These are phyloP conservation scores for Drosophila mojavensis DNA, from an alignment of 1,140 invertebrate species.

Conservation along the genomic window DNA sequence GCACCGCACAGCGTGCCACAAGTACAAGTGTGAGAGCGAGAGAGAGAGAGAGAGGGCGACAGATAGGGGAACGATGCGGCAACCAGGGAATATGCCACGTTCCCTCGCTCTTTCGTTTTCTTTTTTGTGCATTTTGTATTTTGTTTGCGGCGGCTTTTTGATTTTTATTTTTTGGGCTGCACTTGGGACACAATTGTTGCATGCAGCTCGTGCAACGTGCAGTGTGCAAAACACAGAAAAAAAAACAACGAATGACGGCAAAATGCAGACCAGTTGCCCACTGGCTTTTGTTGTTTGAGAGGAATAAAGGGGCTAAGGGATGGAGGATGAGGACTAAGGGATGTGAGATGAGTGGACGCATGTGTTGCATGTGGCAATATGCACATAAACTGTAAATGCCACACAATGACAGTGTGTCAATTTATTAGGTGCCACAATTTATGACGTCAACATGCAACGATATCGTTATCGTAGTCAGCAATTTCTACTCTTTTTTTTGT, in stretches of 20 bases:
- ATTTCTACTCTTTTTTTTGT: slow-evolving; percentile 1
- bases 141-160: slow-evolving; percentile 19
- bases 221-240: background rate
- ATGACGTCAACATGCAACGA: slow-evolving; percentile 55
- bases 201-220: slow-evolving; percentile 50
- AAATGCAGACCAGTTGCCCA: slow-evolving; percentile 14
- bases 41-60: background rate
- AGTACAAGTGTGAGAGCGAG: background rate
- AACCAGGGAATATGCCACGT: slow-evolving; percentile 17
- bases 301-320: background rate
- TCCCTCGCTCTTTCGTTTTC: background rate
- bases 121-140: slow-evolving; percentile 37
- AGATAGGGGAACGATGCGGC: background rate
- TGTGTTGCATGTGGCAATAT: slow-evolving; percentile 21
- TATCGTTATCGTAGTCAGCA: slow-evolving; percentile 33
- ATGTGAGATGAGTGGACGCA: background rate
- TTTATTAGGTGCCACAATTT: slow-evolving; percentile 80
- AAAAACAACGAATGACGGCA: slow-evolving; percentile 38
- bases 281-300: slow-evolving; percentile 3
- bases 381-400: slow-evolving; percentile 75
- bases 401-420: slow-evolving; percentile 79
- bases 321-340: background rate
- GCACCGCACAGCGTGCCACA: slow-evolving; percentile 57
- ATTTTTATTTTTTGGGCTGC: slow-evolving; percentile 24
- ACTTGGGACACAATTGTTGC: slow-evolving; percentile 67